Percentiles rank a stretch among this genome's conserved stretches.
phyloP scores from a whole-genome alignment of 2,797 vertebrate species.

The Pseudochromis fuscus region DNA sequence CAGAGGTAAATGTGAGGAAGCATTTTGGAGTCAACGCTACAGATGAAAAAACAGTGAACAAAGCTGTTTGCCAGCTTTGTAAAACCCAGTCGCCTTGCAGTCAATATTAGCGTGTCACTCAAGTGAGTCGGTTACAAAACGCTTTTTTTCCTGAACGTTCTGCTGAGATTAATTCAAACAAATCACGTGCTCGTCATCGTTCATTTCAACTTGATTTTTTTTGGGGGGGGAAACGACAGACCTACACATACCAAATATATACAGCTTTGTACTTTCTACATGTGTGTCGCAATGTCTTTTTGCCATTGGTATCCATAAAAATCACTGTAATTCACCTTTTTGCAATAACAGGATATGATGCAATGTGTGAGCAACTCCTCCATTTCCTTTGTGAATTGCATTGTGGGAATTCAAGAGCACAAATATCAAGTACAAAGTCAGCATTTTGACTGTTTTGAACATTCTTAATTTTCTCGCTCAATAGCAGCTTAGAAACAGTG shows the following conservation, averaged over 20 bases:
- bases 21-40: background rate
- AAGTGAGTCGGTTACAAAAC: background rate
- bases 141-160: background rate
- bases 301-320: background rate
- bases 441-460: background rate
- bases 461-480: conserved; percentile 1
- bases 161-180: background rate
- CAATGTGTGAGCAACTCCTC: conserved; percentile 43
- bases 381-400: conserved; percentile 39
- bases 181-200: too few species aligned
- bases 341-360: conserved; percentile 34
- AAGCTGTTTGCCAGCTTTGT: background rate
- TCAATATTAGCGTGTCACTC: background rate
- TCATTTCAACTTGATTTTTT: too few species aligned
- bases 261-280: too few species aligned
- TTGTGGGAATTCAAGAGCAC: conserved; percentile 7
- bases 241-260: too few species aligned
- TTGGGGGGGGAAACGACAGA: too few species aligned
- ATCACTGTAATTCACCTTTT: background rate
- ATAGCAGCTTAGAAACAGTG: background rate
- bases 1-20: background rate
- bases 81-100: too few species aligned
- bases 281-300: too few species aligned
- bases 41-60: background rate
- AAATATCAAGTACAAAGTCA: conserved; percentile 6